Conservation (phyloP, 2,797 vertebrate genomes). For the Phoebastria nigripes region DNA sequence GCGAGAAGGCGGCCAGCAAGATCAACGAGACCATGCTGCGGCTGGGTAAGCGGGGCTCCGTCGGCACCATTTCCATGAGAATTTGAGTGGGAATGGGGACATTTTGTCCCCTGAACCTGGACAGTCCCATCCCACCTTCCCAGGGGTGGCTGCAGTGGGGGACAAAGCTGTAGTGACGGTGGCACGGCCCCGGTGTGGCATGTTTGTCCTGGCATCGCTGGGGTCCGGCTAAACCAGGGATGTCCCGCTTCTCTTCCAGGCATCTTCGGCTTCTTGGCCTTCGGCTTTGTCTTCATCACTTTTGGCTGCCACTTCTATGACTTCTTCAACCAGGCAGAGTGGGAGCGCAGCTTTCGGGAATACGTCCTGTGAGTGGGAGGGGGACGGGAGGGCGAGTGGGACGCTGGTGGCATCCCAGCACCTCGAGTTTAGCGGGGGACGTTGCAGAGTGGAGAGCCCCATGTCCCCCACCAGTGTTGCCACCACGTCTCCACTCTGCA, state of each 20-base stretch:
- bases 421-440: fast-evolving
- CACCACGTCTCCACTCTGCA: fast-evolving
- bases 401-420: not conserved
- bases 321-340: slow-evolving; percentile 98
- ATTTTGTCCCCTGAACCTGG: not conserved
- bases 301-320: slow-evolving; percentile 98
- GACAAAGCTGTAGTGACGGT: not conserved
- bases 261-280: slow-evolving; percentile 96
- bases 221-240: fast-evolving
- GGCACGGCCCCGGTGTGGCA: fast-evolving
- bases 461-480: fast-evolving
- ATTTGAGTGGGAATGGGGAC: fast-evolving
- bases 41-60: slow-evolving; percentile 77
- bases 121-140: not conserved
- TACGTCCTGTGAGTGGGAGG: slow-evolving; percentile 88
- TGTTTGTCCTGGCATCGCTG: fast-evolving
- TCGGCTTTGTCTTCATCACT: slow-evolving; percentile 95
- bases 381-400: fast-evolving
- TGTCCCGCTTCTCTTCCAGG: slow-evolving; percentile 70
- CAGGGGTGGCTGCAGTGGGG: fast-evolving
- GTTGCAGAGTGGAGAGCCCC: fast-evolving
- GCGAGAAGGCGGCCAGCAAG: slow-evolving; percentile 97
- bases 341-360: slow-evolving; percentile 97
- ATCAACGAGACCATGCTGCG: slow-evolving; percentile 98
- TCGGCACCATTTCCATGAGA: fast-evolving